Base-by-base conservation (phyloP, 2,888 invertebrate species). In the Uropetala carovei region DNA sequence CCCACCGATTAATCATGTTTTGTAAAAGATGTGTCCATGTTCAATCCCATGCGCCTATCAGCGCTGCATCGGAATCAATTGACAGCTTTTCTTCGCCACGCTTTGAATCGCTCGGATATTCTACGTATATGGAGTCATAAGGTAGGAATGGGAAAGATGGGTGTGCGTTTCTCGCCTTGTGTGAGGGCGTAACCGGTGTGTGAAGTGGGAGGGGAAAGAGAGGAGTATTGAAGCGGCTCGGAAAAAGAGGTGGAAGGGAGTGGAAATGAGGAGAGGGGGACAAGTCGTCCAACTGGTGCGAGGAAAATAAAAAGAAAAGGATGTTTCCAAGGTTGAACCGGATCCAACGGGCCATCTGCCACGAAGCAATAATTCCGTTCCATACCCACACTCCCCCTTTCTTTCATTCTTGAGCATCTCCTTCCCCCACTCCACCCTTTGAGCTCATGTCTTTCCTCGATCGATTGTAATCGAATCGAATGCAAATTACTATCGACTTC, bases 281-380 rank as follows among this genome's bases (percentile, higher is more conserved):
- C 86, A 68, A 89, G 89, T 43, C 89, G 89, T 89, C 89, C 64
- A 68, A 68, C 64, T 64, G 89, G 89, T 89, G 89, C 89, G 86
- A 86, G 30, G 86, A 60, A 27, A 59, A 58, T n/a, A 30, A 30
- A 89, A 89, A 86, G 58, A 89, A 89, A 89, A 89, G 89, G 89
- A 89, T 64, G 89, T 89, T 89, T 89, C 89, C 89, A 89, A 89
- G 89, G 89, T 89, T 89, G 89, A 89, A 89, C 89, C 89, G 89
- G 89, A 89, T 89, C 89, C 89, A 89, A 89, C 89, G 89, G 89
- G 89, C 89, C 89, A 89, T 89, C 89, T 89, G 89, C 89, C 89
- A 89, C 89, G 89, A 89, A 68, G 89, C 89, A 89, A 89, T 89
- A 64, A 89, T 89, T 89, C 89, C 89, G 64, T 89, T 89, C 89